Percentiles rank a stretch among this genome's conserved stretches.
Evolutionary conservation across 2,888 invertebrate species (phyloP).

Genomic region (Drosophila buzzatii): DNA sequence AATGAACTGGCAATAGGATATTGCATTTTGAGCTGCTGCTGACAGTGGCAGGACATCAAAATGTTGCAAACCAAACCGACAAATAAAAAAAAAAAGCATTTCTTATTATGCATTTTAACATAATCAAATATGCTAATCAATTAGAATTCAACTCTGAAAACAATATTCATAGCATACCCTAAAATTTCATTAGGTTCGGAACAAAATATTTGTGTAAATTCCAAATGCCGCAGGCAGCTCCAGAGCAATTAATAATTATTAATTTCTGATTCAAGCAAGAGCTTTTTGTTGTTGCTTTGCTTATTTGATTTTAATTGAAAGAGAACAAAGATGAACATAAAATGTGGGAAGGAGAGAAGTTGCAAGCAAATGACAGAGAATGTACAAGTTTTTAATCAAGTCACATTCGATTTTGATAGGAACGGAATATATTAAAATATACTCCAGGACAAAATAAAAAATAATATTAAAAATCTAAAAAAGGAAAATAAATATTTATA

Average conservation of each 20-base stretch:
- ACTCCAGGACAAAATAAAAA: too few relatives aligned
- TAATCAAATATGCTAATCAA: conserved; percentile 13
- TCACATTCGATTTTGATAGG: too few relatives aligned
- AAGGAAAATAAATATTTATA: too few relatives aligned
- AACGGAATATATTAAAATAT: too few relatives aligned
- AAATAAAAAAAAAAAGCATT: conserved; percentile 7
- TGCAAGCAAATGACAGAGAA: neutral
- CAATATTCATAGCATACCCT: neutral
- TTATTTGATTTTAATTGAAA: neutral
- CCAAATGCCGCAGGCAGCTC: conserved; percentile 1
- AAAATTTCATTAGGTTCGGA: neutral
- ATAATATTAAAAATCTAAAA: too few relatives aligned
- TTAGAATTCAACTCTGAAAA: neutral
- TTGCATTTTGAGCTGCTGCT: conserved; percentile 57
- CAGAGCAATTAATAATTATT: neutral
- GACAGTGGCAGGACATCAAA: conserved; percentile 30
- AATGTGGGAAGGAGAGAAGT: too few relatives aligned
- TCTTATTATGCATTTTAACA: conserved; percentile 23
- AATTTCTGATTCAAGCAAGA: neutral
- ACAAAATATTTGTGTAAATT: neutral
- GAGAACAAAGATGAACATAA: neutral
- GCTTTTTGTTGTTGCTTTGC: neutral
- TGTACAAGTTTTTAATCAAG: neutral
- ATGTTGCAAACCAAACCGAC: conserved; percentile 19
- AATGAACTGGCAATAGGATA: conserved; percentile 41